Evolutionary conservation across 2,797 vertebrate genomes (phyloP).

Genomic region (Emys orbicularis): DNA sequence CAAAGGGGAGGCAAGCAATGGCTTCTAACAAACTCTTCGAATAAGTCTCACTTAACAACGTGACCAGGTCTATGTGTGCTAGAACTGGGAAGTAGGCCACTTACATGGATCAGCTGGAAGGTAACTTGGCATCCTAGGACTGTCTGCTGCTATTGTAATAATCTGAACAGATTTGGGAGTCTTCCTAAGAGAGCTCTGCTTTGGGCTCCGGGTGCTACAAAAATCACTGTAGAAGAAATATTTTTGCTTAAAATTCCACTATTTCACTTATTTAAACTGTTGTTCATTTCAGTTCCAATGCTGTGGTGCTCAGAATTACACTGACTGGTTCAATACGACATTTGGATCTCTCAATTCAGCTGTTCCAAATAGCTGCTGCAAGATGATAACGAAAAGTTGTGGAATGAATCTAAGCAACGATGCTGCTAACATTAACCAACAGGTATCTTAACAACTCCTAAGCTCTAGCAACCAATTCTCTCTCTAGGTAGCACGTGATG

Average conservation of each 20-base stretch:
- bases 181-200: background rate
- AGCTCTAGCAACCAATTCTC: background rate
- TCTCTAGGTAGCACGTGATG: background rate
- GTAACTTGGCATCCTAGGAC: background rate
- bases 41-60: background rate
- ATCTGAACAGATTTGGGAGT: background rate
- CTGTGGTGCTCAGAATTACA: slow-evolving; percentile 10
- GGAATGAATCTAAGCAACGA: background rate
- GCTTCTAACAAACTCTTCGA: background rate
- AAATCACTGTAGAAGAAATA: background rate
- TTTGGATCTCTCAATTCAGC: background rate
- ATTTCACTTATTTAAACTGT: background rate
- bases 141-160: background rate
- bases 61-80: background rate
- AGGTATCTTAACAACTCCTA: background rate
- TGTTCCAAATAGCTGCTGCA: slow-evolving; percentile 62
- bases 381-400: background rate
- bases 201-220: background rate
- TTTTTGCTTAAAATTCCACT: background rate
- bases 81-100: background rate
- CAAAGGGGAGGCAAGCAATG: background rate
- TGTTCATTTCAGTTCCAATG: slow-evolving; percentile 33
- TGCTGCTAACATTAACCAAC: background rate
- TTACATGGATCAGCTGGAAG: background rate
- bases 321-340: slow-evolving; percentile 33